Base-by-base conservation (phyloP, 30 jellyfish, hydroid and myxozoan species). In the Mastigias papua region DNA sequence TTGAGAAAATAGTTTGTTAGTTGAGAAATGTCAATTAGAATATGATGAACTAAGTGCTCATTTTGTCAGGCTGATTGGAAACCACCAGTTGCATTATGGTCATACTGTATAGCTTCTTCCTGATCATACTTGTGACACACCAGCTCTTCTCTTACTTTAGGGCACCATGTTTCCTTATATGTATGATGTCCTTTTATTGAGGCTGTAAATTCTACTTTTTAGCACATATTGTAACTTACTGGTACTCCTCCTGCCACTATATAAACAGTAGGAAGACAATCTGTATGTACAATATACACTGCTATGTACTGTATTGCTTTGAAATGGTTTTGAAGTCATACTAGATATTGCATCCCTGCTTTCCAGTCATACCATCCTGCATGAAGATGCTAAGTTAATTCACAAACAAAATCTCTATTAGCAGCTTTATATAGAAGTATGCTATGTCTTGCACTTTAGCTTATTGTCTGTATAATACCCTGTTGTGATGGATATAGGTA, bases 91-190 rank as follows among this genome's bases (percentile, higher is more conserved):
- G 88, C 88, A 32, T 42, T 46, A 51, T 22, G 79, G 51, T 76
- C 88, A 76, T 58, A 76, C 21, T 46, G 88, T 50, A 4, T 76
- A 48, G 88, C 88, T 34, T 76, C 88, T 26, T 49, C 81, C 2
- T 80, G 4, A 46, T 76, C 88, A 9, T 51, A 80, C 21, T 76
- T 76, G 30, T 51, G 88, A 29, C 88, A 76, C 79, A 76, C 42
- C 5, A 76, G 60, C 34, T 48, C 29, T 69, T 69, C 57, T 69
- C 68, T 67, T 69, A 69, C n/a, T 25, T 69, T 25, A 69, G 65
- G 65, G 60, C 81, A 69, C 81, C 81, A 69, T 25, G 65, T 69
- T 7, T 69, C 81, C 65, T 22, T 69, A 69, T 69, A 69, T 69
- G 27, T 69, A 25, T 69, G 81, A 31, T 69, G 81, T 69, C 81